Base-by-base conservation (phyloP, 2,113 vertebrate species). In the Seriola rivoliana region DNA sequence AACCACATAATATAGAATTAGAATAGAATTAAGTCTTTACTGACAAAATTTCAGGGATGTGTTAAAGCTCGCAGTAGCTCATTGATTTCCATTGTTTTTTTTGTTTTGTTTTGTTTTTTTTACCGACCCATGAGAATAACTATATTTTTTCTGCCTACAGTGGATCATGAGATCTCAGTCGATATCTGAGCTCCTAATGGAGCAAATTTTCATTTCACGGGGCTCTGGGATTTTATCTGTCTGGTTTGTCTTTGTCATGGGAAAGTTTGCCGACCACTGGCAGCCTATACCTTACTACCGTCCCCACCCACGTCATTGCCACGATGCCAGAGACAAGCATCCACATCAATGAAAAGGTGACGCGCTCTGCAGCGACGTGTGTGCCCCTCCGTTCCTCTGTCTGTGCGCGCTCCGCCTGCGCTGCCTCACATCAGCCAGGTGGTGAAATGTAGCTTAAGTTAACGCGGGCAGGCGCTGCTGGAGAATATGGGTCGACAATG, bases 271-370 rank as follows among this genome's bases (percentile, higher is more conserved):
- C 9, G 17, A 16, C 55, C 46, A 48, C 17, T 21, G 32, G 17
- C 21, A 54, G 21, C 9, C 23, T 38, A 9, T 46, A 38, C 59
- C 66, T 80, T 78, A 85, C 81, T 50, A 74, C 54, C 55, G 57
- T 85, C 23, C 54, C 14, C 80, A 40, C 63, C 87, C 81, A 85
- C 92, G 88, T 91, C 80, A 85, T n/a, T 12, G 60, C 66, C 73
- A 68, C 36, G 64, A 19, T 67, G 66, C 67, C 81, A 75, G 25
- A 52, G 54, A 75, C 42, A 68, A 57, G 62, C 79, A 42, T 72
- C 16, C 84, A 64, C 86, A 88, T 93, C 88, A 92, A 90, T 91
- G 90, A 87, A 88, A 85, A 86, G 90, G 89, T 78, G 90, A 89
- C 92, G 92, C 76, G 88, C 87, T 70, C 78, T 11, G 86, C 87